Conservation (phyloP, 1,140 invertebrate species). For the Probaryconus sp. region DNA sequence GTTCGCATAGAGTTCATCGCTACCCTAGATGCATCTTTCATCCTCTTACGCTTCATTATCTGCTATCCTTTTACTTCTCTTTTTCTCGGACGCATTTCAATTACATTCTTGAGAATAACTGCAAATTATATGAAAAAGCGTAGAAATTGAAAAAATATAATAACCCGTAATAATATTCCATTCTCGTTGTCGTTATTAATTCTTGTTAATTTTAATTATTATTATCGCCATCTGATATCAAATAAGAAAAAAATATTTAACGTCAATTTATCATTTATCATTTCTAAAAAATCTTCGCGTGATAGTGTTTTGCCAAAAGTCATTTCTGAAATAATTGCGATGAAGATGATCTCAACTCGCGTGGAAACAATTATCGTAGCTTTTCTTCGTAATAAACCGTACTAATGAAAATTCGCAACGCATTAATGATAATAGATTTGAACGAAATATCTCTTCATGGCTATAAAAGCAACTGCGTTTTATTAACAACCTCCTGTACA, state of each 20-base stretch:
- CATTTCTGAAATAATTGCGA: too few species aligned
- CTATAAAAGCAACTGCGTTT: conserved; percentile 35
- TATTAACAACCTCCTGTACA: conserved; percentile 37
- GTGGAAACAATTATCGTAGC: background rate
- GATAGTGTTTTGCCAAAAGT: too few species aligned
- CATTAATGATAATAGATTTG: conserved; percentile 24
- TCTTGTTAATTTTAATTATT: too few species aligned
- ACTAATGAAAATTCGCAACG: background rate
- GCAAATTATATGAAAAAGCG: conserved; percentile 37
- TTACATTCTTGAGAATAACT: conserved; percentile 54
- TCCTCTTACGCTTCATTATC: conserved; percentile 58
- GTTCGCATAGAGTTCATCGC: conserved; percentile 66
- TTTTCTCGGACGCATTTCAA: conserved; percentile 45
- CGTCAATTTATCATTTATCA: too few species aligned
- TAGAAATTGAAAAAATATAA: background rate
- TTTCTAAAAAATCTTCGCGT: too few species aligned
- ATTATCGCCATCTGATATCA: too few species aligned
- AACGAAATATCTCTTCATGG: conserved; percentile 21
- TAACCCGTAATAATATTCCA: conserved; percentile 12
- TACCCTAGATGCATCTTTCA: conserved; percentile 58
- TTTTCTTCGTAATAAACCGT: background rate
- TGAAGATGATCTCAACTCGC: background rate
- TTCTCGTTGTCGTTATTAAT: background rate
- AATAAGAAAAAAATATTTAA: too few species aligned
- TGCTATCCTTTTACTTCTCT: conserved; percentile 26